Percentiles rank a stretch among this genome's conserved stretches.
Conservation (phyloP, 2,797 vertebrate genomes). For the Babyrousa celebensis region DNA sequence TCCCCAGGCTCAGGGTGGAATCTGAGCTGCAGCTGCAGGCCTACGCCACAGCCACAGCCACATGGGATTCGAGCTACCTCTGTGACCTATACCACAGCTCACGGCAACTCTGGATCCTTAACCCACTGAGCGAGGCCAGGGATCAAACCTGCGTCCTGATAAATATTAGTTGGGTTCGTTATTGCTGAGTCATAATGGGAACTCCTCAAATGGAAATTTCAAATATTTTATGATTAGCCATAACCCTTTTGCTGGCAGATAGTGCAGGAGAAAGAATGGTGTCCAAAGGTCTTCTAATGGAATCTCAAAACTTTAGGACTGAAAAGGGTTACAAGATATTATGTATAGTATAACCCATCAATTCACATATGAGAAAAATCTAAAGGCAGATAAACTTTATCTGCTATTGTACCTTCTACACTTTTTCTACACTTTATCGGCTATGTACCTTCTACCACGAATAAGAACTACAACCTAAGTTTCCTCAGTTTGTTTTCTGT, state of each 20-base stretch:
- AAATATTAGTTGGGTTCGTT: too few relatives aligned
- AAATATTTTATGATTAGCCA: slow-evolving; percentile 19
- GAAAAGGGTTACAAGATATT: not conserved
- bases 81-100: too few relatives aligned
- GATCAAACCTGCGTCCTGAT: too few relatives aligned
- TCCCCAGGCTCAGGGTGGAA: too few relatives aligned
- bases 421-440: too few relatives aligned
- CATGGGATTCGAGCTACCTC: too few relatives aligned
- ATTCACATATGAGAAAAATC: slow-evolving; percentile 15
- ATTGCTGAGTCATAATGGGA: too few relatives aligned
- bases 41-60: too few relatives aligned
- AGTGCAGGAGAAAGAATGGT: slow-evolving; percentile 25
- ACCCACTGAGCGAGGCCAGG: too few relatives aligned
- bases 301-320: slow-evolving; percentile 16
- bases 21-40: too few relatives aligned
- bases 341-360: not conserved
- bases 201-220: too few relatives aligned
- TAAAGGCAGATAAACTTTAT: slow-evolving; percentile 32
- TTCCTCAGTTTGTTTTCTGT: slow-evolving; percentile 6
- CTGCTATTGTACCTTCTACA: not conserved
- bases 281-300: not conserved
- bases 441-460: not conserved
- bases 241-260: slow-evolving; percentile 1
- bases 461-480: not conserved
- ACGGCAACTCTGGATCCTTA: too few relatives aligned